Evolutionary conservation across 2,113 vertebrate genomes (phyloP), one percentile per base, ranked within the genome.

Genomic region (Entelurus aequoreus): DNA sequence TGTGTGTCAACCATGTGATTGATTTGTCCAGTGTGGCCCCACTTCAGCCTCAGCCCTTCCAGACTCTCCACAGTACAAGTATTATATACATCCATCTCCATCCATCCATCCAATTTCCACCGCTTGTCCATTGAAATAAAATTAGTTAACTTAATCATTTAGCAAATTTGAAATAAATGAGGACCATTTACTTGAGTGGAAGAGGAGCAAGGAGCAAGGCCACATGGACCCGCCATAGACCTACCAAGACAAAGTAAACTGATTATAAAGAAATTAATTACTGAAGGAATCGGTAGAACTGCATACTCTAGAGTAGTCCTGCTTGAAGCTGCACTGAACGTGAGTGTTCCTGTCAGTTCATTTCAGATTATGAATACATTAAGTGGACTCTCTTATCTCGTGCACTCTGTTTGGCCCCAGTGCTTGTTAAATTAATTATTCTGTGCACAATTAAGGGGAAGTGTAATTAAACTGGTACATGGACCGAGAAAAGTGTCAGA

Each of bases 391-490:
- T 11, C 55, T 38, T 50, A 37, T 54, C 14, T 42, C 15, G 58
- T 53, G 50, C 19, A 19, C 40, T 11, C 16, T 60, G 44, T 50
- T 46, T 63, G 70, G 44, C 65, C 60, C 38, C 35, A 52, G 54
- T 64, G 44, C 71, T 60, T 62, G 48, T 62, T 76, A 79, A 88
- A 81, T 81, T 56, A 84, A 78, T 84, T 80, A 54, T 67, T 70
- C 68, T 66, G 61, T 65, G 69, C 62, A 74, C 46, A 71, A 55
- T 77, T 71, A 78, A 61, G 60, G 61, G 63, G 62, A 60, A 61
- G 62, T 71, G 67, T 85, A 81, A 87, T 82, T 81, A 73, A 78
- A 75, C 65, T 76, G 74, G 76, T 78, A 77, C 62, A 56, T 52
- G 60, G 48, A 55, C 28, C 38, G 52, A 50, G 40, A 50, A 51